Base-by-base conservation (phyloP, 2,113 vertebrate genomes). In the Epinephelus moara region DNA sequence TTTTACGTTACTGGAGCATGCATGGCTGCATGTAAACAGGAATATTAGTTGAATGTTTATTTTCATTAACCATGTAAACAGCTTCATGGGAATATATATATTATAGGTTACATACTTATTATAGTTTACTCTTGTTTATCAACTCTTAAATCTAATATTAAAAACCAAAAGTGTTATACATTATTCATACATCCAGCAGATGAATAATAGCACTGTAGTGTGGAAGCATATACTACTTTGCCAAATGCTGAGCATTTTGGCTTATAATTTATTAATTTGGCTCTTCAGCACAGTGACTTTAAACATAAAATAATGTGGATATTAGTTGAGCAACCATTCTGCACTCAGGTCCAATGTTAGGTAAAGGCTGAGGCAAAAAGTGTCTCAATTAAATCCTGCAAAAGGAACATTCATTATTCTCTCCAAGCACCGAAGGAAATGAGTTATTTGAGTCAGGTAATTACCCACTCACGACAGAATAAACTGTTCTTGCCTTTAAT, bases 371-470 rank as follows among this genome's bases (percentile, higher is more conserved):
- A 61, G n/a, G 69, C 4, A n/a, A 63, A 73, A 56, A 63, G 4
- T 10, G 15, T 53, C 45, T 47, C 37, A 23, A 53, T 60, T 64
- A 64, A 79, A 53, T 6, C 7, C 57, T 17, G 6, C 3, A 40
- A 59, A 70, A 70, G 19, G 33, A 81, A 67, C 33, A 70, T 52
- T 87, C 61, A 79, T 86, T 86, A 84, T 85, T 89, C 67, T 66
- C 76, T 62, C 25, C 8, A 40, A 68, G 70, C 25, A 80, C 23
- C 60, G 17, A 47, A 80, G 42, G 64, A 78, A 73, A 85, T 66
- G 13, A 78, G 89, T 91, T 78, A 73, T 59, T 73, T 55, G 62
- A 83, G 67, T 71, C 60, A 66, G 80, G 68, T 89, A 85, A 92
- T 86, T 85, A 86, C 75, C 25, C 60, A 25, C 33, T 56, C 56